Percentiles rank a stretch among this genome's conserved stretches.
Evolutionary conservation across 2,797 vertebrate species (phyloP).

Genomic region (Sciurus vulgaris): DNA sequence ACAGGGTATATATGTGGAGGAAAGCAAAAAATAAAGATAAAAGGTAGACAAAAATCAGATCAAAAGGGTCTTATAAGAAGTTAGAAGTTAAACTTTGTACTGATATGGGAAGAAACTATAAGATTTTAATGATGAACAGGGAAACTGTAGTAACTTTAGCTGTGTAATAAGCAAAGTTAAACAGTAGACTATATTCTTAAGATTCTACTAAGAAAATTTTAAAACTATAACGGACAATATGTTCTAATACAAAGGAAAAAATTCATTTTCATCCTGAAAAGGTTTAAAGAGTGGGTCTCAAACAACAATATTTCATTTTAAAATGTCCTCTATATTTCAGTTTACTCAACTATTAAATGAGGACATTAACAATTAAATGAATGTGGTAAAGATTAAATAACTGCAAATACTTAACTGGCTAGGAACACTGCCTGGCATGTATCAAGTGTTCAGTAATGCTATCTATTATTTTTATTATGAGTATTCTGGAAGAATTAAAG

Average conservation of each 20-base stretch:
- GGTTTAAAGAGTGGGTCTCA: background rate
- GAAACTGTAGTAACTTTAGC: background rate
- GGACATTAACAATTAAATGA: background rate
- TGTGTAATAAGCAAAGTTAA: background rate
- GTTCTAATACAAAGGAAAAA: constrained; percentile 35
- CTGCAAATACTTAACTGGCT: too few species aligned
- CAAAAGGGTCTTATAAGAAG: background rate
- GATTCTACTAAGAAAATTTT: background rate
- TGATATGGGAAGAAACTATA: background rate
- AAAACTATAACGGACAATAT: background rate
- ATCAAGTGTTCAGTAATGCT: background rate
- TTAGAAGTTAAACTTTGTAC: constrained; percentile 10
- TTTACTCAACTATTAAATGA: background rate
- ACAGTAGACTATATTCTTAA: background rate
- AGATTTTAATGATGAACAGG: background rate
- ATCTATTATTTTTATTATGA: constrained; percentile 22
- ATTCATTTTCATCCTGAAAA: background rate
- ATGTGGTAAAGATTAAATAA: background rate
- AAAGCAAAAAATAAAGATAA: background rate
- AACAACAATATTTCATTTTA: constrained; percentile 38
- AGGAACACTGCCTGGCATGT: too few species aligned
- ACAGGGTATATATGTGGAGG: background rate
- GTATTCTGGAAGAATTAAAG: background rate
- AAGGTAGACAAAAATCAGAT: background rate
- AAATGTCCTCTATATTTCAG: constrained; percentile 16